Base-by-base conservation (phyloP, 2,113 vertebrate genomes). In the Calidris pugnax region DNA sequence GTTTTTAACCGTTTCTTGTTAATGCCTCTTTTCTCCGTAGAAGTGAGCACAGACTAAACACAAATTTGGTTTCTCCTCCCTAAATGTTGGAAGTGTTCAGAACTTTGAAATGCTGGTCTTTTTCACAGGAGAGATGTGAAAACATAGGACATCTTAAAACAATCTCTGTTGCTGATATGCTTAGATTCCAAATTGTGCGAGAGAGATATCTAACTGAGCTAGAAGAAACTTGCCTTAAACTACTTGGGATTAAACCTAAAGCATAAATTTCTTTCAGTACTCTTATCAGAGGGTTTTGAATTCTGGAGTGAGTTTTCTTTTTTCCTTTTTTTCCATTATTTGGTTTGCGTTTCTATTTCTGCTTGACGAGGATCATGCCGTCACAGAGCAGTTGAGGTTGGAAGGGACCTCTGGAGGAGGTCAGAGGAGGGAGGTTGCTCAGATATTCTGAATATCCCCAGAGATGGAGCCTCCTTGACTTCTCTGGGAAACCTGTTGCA, bases 201-300 rank as follows among this genome's bases (percentile, higher is more conserved):
- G 67, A 33, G 10, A 28, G 51, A 27, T 28, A 17, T 35, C 47
- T 56, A 91, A 74, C 14, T 73, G 74, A 92, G 28, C 57, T 7
- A 60, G 85, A 91, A 57, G 76, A 89, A 94, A 86, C 53, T 92
- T 94, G 87, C 94, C 95, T 96, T 96, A 94, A 90, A 88, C 47
- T 72, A 51, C 64, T 47, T 67, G 86, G 60, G 62, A 78, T 93
- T 90, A 89, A 92, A 87, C 78, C 35, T 85, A 66, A 74, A 76
- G 22, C 48, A 62, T 57, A 1, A 1, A 27, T 93, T 71, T 28
- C 30, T 88, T 66, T 71, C 69, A 53, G 1, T 19, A n/a, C 6
- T 6, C 5, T 87, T 75, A 32, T 57, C 47, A 82, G 45, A 92
- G 73, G 4, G 7, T 33, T 86, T 79, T 90, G 48, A 89, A 81